phyloP scores from a whole-genome alignment of 2,797 vertebrate genomes.

The Borostomias antarcticus region DNA sequence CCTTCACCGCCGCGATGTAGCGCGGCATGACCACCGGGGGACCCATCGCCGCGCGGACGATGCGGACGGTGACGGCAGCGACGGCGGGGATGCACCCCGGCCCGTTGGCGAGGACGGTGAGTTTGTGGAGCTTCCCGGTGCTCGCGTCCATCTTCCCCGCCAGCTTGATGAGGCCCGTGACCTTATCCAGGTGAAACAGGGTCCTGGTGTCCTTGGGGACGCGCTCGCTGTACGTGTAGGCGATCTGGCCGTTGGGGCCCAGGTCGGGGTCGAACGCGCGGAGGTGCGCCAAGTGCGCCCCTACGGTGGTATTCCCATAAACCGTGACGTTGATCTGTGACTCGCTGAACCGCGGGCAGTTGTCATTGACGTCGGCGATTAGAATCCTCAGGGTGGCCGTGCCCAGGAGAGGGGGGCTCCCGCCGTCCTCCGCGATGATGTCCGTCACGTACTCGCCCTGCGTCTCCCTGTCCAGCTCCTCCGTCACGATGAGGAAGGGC shows the following conservation, averaged over 20 bases:
- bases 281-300: slow-evolving; percentile 80
- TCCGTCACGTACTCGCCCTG: slow-evolving; percentile 90
- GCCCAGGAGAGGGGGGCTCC: slow-evolving; percentile 86
- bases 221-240: slow-evolving; percentile 93
- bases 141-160: slow-evolving; percentile 81
- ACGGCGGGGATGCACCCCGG: slow-evolving; percentile 95
- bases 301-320: slow-evolving; percentile 88
- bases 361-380: slow-evolving; percentile 95
- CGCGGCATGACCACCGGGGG: slow-evolving; percentile 87
- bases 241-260: slow-evolving; percentile 90
- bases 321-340: slow-evolving; percentile 87
- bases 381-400: slow-evolving; percentile 90
- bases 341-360: slow-evolving; percentile 90
- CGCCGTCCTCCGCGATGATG: slow-evolving; percentile 94
- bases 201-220: slow-evolving; percentile 83
- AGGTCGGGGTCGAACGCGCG: slow-evolving; percentile 90
- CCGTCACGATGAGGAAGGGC: slow-evolving; percentile 92
- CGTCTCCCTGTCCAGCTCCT: slow-evolving; percentile 87
- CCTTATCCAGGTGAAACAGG: slow-evolving; percentile 88
- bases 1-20: slow-evolving; percentile 90
- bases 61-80: slow-evolving; percentile 81
- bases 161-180: slow-evolving; percentile 85
- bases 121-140: slow-evolving; percentile 81
- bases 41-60: slow-evolving; percentile 86
- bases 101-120: slow-evolving; percentile 89